Evolutionary conservation across 1,140 invertebrate species (phyloP).

Genomic region (Drosophila paulistorum): DNA sequence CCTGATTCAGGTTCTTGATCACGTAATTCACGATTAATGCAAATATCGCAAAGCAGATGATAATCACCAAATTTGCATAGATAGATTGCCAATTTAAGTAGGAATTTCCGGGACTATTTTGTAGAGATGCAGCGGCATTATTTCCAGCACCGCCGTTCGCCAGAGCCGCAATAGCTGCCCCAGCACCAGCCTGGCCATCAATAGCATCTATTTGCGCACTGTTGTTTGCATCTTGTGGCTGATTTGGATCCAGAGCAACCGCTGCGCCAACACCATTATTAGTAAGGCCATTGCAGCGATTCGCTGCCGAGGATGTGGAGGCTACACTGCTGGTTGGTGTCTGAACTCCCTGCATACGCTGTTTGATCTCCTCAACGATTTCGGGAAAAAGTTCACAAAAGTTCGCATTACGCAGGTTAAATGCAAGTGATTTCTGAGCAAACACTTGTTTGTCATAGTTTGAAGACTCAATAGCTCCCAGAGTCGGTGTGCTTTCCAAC

Average conservation of each 20-base stretch:
- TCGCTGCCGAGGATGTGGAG: slow-evolving; percentile 33
- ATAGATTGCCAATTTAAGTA: slow-evolving; percentile 81
- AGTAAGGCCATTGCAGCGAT: slow-evolving; percentile 46
- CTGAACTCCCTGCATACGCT: slow-evolving; percentile 56
- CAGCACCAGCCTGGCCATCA: slow-evolving; percentile 35
- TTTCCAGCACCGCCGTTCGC: slow-evolving; percentile 38
- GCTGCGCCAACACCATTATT: slow-evolving; percentile 38
- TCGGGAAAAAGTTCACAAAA: slow-evolving; percentile 86
- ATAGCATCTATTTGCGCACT: slow-evolving; percentile 25
- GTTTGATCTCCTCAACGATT: slow-evolving; percentile 73
- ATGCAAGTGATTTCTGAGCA: slow-evolving; percentile 93
- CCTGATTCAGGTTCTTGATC: slow-evolving; percentile 82
- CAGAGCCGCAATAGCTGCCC: slow-evolving; percentile 28
- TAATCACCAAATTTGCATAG: slow-evolving; percentile 79
- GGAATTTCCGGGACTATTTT: slow-evolving; percentile 68
- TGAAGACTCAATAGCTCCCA: slow-evolving; percentile 96
- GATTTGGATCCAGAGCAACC: slow-evolving; percentile 34
- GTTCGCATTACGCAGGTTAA: slow-evolving; percentile 94
- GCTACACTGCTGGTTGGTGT: slow-evolving; percentile 18
- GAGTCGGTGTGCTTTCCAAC: slow-evolving; percentile 96
- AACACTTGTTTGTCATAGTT: slow-evolving; percentile 94
- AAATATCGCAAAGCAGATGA: slow-evolving; percentile 82
- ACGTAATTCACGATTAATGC: slow-evolving; percentile 82
- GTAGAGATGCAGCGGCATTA: slow-evolving; percentile 37
- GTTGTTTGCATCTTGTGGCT: slow-evolving; percentile 21